phyloP scores from a whole-genome alignment of 2,113 vertebrate species.

The Cairina moschata region DNA sequence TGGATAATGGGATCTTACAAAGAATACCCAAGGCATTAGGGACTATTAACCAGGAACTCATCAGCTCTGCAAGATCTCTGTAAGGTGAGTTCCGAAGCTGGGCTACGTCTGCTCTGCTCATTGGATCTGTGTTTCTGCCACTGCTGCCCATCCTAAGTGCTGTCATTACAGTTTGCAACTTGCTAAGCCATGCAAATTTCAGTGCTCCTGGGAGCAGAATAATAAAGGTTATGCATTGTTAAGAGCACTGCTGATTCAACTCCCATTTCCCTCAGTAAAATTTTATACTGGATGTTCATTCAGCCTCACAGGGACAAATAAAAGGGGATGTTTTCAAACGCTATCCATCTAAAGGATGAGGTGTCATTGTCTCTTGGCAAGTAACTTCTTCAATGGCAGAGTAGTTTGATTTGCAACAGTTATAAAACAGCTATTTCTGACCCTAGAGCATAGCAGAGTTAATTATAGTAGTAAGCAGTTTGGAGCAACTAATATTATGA shows the following conservation, averaged over 20 bases:
- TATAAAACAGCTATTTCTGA: conserved; percentile 57
- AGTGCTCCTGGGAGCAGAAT: conserved; percentile 45
- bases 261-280: conserved; percentile 41
- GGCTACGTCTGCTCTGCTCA: background rate
- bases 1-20: conserved; percentile 49
- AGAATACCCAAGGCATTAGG: conserved; percentile 40
- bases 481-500: conserved; percentile 32
- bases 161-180: conserved; percentile 37
- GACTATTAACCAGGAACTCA: conserved; percentile 29
- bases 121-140: background rate
- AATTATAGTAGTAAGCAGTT: conserved; percentile 31
- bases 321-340: conserved; percentile 54
- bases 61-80: background rate
- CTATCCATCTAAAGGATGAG: conserved; percentile 42
- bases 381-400: conserved; percentile 44
- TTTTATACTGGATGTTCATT: conserved; percentile 43
- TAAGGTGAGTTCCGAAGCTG: conserved; percentile 15
- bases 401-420: conserved; percentile 64
- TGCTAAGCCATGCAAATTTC: conserved; percentile 69
- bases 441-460: background rate
- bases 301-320: conserved; percentile 46
- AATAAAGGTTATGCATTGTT: conserved; percentile 48
- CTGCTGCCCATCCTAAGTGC: background rate
- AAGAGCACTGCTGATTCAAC: conserved; percentile 40
- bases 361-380: conserved; percentile 32